Evolutionary conservation across 1,140 invertebrate genomes (phyloP).

Genomic region (Popillia japonica): DNA sequence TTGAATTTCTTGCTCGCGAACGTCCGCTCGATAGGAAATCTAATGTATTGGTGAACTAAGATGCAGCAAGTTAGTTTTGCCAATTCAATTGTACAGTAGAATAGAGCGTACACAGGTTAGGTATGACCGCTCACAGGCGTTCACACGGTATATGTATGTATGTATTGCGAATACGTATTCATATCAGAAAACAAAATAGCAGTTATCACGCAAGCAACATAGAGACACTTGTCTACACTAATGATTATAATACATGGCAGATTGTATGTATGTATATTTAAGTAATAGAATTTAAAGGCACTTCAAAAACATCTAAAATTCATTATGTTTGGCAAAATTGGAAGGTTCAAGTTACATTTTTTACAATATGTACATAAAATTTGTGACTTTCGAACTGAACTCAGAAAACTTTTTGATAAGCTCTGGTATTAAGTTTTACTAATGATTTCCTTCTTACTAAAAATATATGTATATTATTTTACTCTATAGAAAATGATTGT

Average conservation of each 20-base stretch:
- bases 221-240: conserved; percentile 42
- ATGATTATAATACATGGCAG: conserved; percentile 50
- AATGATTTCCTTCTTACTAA: conserved; percentile 39
- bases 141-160: neutral
- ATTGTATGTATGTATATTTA: conserved; percentile 49
- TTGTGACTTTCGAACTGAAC: conserved; percentile 40
- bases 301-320: conserved; percentile 54
- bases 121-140: no score
- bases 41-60: no score
- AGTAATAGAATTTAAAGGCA: conserved; percentile 55
- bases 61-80: no score
- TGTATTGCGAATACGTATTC: conserved; percentile 27
- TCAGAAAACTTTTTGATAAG: conserved; percentile 2
- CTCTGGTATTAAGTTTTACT: conserved; percentile 30
- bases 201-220: conserved; percentile 32
- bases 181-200: conserved; percentile 36
- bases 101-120: no score
- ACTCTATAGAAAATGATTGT: conserved; percentile 39
- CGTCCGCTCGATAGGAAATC: no score
- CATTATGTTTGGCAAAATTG: conserved; percentile 57
- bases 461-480: conserved; percentile 43
- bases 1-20: no score
- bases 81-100: no score
- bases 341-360: conserved; percentile 59
- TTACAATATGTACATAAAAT: conserved; percentile 37